These are phyloP conservation scores for Lysandra coridon DNA, from an alignment of 2,888 invertebrate species.

Conservation along the genomic window DNA sequence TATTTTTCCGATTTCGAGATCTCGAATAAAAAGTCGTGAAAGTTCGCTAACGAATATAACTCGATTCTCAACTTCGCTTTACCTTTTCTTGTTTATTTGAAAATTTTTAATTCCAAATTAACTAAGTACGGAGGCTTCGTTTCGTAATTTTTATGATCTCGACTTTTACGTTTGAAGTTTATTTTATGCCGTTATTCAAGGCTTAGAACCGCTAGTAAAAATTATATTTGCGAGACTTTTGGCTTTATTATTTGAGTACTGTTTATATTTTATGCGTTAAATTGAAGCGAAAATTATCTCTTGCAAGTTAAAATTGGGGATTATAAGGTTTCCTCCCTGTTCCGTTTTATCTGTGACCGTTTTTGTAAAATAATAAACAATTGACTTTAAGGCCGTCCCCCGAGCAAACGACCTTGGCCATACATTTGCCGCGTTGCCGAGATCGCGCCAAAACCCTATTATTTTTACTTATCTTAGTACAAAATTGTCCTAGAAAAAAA, in stretches of 20 bases:
- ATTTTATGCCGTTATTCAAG: not conserved
- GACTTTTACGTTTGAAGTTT: constrained; percentile 1
- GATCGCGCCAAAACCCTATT: no score
- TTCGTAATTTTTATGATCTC: constrained; percentile 12
- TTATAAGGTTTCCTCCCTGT: not conserved
- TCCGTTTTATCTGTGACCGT: not conserved
- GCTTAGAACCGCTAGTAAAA: not conserved
- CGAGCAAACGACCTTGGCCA: no score
- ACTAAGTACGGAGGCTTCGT: constrained; percentile 15
- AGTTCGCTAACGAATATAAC: constrained; percentile 16
- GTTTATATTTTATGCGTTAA: not conserved
- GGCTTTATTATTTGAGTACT: constrained; percentile 1
- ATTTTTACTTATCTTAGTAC: no score
- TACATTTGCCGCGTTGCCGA: no score
- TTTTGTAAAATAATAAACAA: not conserved
- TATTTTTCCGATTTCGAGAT: constrained; percentile 37
- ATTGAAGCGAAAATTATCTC: not conserved
- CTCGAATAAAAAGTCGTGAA: constrained; percentile 13
- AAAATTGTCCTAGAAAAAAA: no score
- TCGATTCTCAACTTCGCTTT: not conserved
- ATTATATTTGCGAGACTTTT: not conserved
- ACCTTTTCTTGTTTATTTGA: constrained; percentile 15
- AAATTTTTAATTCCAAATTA: constrained; percentile 13
- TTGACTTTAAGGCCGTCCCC: no score
- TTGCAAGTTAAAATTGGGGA: not conserved